Evolutionary conservation across 2,113 vertebrate species (phyloP).

Genomic region (Amphilophus citrinellus): DNA sequence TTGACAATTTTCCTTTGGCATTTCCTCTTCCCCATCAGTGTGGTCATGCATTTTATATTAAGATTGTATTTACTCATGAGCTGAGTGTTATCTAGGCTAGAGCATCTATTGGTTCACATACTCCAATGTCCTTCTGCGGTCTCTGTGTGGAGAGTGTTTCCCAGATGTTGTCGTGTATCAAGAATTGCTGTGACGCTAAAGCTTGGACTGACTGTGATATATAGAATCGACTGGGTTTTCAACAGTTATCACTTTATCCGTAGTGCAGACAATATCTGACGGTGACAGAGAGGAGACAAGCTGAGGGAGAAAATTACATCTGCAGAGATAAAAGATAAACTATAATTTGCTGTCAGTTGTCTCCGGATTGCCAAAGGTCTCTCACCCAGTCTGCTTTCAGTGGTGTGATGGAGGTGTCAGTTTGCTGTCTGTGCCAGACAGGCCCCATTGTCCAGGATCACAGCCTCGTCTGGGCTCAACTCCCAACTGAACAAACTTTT

Average conservation of each 20-base stretch:
- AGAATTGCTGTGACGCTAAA: not conserved
- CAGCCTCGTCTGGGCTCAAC: not conserved
- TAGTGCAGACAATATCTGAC: conserved; percentile 9
- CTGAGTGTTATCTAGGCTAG: not conserved
- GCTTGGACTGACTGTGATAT: conserved; percentile 3
- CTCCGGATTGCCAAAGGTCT: conserved; percentile 12
- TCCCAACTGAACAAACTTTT: conserved; percentile 6
- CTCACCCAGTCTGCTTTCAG: conserved; percentile 7
- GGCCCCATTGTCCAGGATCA: conserved; percentile 1
- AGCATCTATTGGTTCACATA: not conserved
- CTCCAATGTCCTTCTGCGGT: not conserved
- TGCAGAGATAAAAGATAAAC: conserved; percentile 2
- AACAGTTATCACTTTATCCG: conserved; percentile 13
- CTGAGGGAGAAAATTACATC: not conserved
- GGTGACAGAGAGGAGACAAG: not conserved
- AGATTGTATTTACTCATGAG: not conserved
- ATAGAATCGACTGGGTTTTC: conserved; percentile 4
- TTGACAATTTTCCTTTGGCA: not conserved
- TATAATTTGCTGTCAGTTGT: not conserved
- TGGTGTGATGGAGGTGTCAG: conserved; percentile 8
- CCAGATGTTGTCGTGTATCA: not conserved
- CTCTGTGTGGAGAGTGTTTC: not conserved
- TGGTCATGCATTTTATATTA: not conserved
- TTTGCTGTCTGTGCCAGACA: conserved; percentile 6
- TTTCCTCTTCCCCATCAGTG: not conserved